Conservation (phyloP, 1,140 invertebrate species). For the Parasteatoda tepidariorum region DNA sequence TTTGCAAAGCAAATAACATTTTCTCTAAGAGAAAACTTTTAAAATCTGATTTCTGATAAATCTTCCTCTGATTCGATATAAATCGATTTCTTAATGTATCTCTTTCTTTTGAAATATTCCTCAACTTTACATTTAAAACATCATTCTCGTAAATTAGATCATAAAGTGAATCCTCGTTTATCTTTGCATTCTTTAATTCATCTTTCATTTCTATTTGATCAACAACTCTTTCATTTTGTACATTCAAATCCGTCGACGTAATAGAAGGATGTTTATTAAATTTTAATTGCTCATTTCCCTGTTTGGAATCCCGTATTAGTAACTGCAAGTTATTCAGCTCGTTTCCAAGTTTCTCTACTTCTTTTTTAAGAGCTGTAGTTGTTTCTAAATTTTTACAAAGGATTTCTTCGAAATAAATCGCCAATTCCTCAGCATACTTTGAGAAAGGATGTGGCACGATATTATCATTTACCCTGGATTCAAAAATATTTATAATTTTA, state of each 20-base stretch:
- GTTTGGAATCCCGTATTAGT: neutral
- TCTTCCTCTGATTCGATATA: neutral
- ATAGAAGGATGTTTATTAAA: too few species aligned
- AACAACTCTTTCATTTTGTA: too few species aligned
- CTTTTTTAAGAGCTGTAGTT: neutral
- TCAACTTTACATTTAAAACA: neutral
- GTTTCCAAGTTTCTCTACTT: neutral
- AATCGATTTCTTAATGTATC: neutral
- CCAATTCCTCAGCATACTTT: neutral
- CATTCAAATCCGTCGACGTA: too few species aligned
- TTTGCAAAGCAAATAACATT: neutral
- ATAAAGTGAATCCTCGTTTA: neutral
- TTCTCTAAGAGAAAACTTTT: neutral
- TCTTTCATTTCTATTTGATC: too few species aligned
- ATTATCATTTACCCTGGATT: neutral
- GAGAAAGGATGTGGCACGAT: neutral
- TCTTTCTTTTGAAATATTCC: neutral
- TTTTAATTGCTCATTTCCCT: too few species aligned
- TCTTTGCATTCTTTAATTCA: neutral
- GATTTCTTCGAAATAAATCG: neutral
- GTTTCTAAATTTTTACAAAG: conserved; percentile 12
- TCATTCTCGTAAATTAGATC: conserved; percentile 13
- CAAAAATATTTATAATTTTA: neutral
- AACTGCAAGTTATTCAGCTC: neutral
- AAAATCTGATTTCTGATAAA: conserved; percentile 13